Conservation (phyloP, 2,113 vertebrate species). For the Thamnophis sirtalis region DNA sequence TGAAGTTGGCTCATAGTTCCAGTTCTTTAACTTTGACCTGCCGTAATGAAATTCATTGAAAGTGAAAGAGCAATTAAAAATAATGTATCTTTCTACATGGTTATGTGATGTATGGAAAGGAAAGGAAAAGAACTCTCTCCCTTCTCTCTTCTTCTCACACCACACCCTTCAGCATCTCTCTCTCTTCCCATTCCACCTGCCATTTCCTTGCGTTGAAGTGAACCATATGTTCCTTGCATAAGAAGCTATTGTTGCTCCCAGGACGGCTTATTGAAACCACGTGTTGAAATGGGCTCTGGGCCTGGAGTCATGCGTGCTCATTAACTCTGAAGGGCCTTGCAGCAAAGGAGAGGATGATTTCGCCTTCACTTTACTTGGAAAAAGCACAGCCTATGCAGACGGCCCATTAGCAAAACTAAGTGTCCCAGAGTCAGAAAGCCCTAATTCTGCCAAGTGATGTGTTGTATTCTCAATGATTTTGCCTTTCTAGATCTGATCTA, state of each 20-base stretch:
- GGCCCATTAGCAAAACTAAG: background rate
- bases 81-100: background rate
- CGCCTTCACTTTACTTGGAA: background rate
- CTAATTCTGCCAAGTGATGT: background rate
- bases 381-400: background rate
- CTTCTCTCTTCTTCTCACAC: background rate
- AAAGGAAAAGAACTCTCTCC: background rate
- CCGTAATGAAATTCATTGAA: background rate
- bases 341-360: background rate
- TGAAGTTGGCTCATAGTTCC: background rate
- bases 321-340: conserved; percentile 12
- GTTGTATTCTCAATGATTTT: background rate
- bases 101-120: background rate
- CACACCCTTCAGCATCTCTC: background rate
- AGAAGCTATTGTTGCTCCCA: conserved; percentile 58
- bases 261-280: conserved; percentile 58
- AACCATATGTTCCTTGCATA: conserved; percentile 31
- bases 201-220: conserved; percentile 17
- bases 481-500: background rate
- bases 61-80: background rate
- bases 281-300: conserved; percentile 32
- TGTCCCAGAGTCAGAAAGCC: background rate
- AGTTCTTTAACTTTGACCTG: background rate
- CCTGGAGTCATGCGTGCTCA: conserved; percentile 46
- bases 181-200: conserved; percentile 45